A percentile compares a stretch with the other conserved stretches of the same genome.
Evolutionary conservation across 2,797 vertebrate species (phyloP).

Genomic region (Pyrocephalus nanus): DNA sequence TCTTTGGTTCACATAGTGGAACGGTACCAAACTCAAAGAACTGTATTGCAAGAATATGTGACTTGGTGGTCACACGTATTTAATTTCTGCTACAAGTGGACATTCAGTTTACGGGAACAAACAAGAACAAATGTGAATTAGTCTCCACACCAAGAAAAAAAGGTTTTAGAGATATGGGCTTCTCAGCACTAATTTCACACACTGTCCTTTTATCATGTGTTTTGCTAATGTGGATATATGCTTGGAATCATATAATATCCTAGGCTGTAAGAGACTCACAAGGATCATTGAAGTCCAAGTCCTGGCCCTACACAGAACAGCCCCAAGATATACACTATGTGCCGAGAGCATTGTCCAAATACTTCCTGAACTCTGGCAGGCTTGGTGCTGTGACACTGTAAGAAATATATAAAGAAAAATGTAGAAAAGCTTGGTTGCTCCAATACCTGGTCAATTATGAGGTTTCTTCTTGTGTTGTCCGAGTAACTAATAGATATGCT

Average conservation of each 20-base stretch:
- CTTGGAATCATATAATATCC: not conserved
- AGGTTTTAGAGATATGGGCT: not conserved
- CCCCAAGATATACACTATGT: not conserved
- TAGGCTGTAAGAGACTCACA: too few species aligned
- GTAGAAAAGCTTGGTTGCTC: not conserved
- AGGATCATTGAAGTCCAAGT: not conserved
- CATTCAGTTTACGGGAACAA: not conserved
- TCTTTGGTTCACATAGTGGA: not conserved
- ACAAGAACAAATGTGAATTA: not conserved
- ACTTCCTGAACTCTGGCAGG: not conserved
- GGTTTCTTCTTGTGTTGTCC: not conserved
- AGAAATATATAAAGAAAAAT: not conserved
- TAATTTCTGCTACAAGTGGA: not conserved
- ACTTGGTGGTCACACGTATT: fast-evolving
- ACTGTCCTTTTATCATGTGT: not conserved
- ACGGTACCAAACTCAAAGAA: not conserved
- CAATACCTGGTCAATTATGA: not conserved
- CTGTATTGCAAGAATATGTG: not conserved
- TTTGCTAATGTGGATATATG: not conserved
- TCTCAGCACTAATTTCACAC: not conserved
- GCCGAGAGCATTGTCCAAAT: not conserved
- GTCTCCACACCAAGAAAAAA: not conserved
- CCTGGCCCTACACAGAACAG: not conserved
- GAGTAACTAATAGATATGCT: not conserved
- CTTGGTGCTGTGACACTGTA: not conserved